phyloP scores from a whole-genome alignment of 1,140 invertebrate genomes.

The Cydia pomonella region DNA sequence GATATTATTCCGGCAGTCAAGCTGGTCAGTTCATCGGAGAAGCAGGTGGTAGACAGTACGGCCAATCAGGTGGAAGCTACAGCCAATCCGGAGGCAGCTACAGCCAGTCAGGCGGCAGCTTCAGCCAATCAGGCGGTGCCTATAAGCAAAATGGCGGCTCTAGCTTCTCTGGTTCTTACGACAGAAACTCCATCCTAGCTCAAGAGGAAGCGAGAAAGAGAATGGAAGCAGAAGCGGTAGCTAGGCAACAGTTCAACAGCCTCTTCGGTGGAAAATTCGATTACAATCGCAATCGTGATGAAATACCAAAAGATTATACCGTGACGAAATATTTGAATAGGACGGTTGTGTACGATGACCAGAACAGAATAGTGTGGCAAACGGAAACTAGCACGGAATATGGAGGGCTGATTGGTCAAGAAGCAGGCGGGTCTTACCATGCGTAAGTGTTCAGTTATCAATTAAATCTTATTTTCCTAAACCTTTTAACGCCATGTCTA shows the following conservation, averaged over 20 bases:
- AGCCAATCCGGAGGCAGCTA: constrained; percentile 35
- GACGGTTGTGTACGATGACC: constrained; percentile 62
- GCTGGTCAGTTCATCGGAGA: constrained; percentile 37
- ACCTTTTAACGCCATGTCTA: too few species aligned
- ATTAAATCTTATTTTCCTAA: not conserved
- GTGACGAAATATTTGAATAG: constrained; percentile 57
- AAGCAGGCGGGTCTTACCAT: constrained; percentile 74
- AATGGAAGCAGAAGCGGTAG: not conserved
- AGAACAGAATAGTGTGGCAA: constrained; percentile 67
- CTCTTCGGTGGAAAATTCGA: not conserved
- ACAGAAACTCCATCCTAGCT: not conserved
- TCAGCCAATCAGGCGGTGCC: constrained; percentile 54
- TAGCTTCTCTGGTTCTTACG: not conserved
- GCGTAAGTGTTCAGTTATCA: constrained; percentile 53
- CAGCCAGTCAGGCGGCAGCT: constrained; percentile 32
- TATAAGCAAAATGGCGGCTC: constrained; percentile 39
- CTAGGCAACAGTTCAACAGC: not conserved
- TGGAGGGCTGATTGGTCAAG: constrained; percentile 60
- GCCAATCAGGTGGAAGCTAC: constrained; percentile 38
- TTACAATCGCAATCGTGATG: not conserved
- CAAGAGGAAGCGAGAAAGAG: not conserved
- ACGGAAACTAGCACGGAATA: constrained; percentile 70
- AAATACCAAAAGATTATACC: constrained; percentile 39
- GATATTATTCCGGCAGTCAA: constrained; percentile 33
- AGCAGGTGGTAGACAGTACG: not conserved